A percentile compares a stretch with the other conserved stretches of the same genome.
Evolutionary conservation across 1,140 invertebrate species (phyloP).

Genomic region (Ceratitis capitata): DNA sequence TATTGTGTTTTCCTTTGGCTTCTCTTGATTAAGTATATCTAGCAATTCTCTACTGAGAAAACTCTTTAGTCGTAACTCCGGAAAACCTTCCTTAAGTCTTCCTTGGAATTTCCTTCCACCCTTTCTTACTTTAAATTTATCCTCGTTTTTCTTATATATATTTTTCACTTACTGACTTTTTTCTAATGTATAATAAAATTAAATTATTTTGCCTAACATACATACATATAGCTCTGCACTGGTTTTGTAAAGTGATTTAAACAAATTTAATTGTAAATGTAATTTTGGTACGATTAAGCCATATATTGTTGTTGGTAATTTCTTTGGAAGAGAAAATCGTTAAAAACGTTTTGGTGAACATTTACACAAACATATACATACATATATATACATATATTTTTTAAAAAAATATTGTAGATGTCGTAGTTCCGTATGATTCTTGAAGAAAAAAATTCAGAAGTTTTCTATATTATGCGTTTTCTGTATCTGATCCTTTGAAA

Average conservation of each 20-base stretch:
- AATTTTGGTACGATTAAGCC: neutral
- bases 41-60: neutral
- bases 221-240: slow-evolving; percentile 58
- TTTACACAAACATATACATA: too few relatives aligned
- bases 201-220: slow-evolving; percentile 5
- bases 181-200: slow-evolving; percentile 7
- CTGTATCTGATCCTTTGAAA: too few relatives aligned
- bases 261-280: slow-evolving; percentile 34
- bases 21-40: neutral
- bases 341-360: too few relatives aligned
- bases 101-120: neutral
- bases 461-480: too few relatives aligned
- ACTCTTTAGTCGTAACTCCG: too few relatives aligned
- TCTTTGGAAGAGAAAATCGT: neutral
- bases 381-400: too few relatives aligned
- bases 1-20: neutral
- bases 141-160: slow-evolving; percentile 38
- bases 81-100: neutral
- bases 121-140: neutral
- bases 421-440: too few relatives aligned
- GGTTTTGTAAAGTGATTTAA: slow-evolving; percentile 53
- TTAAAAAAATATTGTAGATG: too few relatives aligned
- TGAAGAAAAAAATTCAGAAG: too few relatives aligned
- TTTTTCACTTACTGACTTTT: slow-evolving; percentile 39
- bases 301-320: slow-evolving; percentile 17